Evolutionary conservation across 2,888 invertebrate species (phyloP).

Genomic region (Cerastis rubricosa): DNA sequence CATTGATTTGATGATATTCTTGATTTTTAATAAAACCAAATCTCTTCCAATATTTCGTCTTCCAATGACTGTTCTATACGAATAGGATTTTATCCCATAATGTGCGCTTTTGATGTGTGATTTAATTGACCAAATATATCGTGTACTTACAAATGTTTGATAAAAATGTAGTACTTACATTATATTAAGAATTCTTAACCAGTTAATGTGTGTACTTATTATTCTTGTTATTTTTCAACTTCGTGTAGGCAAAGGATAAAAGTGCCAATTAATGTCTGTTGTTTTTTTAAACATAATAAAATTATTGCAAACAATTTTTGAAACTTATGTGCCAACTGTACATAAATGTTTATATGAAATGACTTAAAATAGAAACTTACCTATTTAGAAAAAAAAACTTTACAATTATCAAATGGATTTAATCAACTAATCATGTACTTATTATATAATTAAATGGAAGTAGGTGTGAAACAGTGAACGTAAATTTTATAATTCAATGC

Average conservation of each 20-base stretch:
- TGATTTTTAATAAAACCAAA: neutral
- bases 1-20: neutral
- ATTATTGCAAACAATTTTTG: slow-evolving; percentile 69
- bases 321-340: slow-evolving; percentile 78
- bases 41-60: slow-evolving; percentile 64
- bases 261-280: slow-evolving; percentile 57
- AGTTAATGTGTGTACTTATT: slow-evolving; percentile 70
- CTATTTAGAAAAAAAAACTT: slow-evolving; percentile 43
- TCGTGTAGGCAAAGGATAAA: slow-evolving; percentile 23
- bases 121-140: slow-evolving; percentile 83
- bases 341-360: slow-evolving; percentile 53
- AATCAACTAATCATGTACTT: slow-evolving; percentile 54
- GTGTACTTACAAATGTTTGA: slow-evolving; percentile 75
- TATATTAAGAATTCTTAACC: slow-evolving; percentile 56
- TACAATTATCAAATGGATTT: slow-evolving; percentile 32
- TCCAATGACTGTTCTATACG: slow-evolving; percentile 60
- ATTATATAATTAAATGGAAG: slow-evolving; percentile 15
- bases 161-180: slow-evolving; percentile 68
- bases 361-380: slow-evolving; percentile 31
- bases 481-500: slow-evolving; percentile 21
- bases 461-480: slow-evolving; percentile 12
- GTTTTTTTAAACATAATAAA: slow-evolving; percentile 60
- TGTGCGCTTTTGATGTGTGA: slow-evolving; percentile 80
- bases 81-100: slow-evolving; percentile 44
- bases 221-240: slow-evolving; percentile 40